These are phyloP conservation scores for Lemur catta DNA, from an alignment of 2,797 vertebrate species.

Conservation along the genomic window DNA sequence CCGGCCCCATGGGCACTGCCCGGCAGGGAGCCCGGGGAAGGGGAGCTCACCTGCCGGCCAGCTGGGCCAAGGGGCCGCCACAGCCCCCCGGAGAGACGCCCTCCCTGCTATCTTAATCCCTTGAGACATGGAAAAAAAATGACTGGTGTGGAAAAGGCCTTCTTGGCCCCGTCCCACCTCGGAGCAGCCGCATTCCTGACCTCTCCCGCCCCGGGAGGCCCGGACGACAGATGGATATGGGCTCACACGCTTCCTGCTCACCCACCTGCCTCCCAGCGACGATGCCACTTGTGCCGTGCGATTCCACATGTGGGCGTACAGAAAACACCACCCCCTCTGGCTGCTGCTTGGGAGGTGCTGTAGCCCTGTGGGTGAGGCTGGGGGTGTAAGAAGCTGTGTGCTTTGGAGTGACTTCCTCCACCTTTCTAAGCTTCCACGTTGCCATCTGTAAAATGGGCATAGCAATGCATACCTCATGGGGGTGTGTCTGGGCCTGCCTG, in stretches of 20 bases:
- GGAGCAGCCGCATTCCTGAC: background rate
- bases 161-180: conserved; percentile 2
- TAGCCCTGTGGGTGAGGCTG: background rate
- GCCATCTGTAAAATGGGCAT: background rate
- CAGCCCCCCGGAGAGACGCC: background rate
- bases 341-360: rapidly evolving
- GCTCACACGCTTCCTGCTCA: rapidly evolving
- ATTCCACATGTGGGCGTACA: rapidly evolving
- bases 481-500: background rate
- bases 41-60: background rate
- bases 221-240: background rate
- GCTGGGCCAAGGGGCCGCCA: background rate
- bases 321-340: background rate
- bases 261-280: background rate
- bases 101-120: conserved; percentile 68
- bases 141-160: conserved; percentile 46
- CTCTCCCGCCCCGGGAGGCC: background rate
- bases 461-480: rapidly evolving
- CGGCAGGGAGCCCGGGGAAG: background rate
- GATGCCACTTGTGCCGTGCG: background rate
- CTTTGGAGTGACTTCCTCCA: background rate
- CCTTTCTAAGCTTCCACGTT: background rate
- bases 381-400: background rate
- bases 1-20: background rate
- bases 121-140: conserved; percentile 64